Percentiles rank a stretch among this genome's conserved stretches.
Conservation (phyloP, 1,140 invertebrate genomes). For the Oreohelix idahoensis region DNA sequence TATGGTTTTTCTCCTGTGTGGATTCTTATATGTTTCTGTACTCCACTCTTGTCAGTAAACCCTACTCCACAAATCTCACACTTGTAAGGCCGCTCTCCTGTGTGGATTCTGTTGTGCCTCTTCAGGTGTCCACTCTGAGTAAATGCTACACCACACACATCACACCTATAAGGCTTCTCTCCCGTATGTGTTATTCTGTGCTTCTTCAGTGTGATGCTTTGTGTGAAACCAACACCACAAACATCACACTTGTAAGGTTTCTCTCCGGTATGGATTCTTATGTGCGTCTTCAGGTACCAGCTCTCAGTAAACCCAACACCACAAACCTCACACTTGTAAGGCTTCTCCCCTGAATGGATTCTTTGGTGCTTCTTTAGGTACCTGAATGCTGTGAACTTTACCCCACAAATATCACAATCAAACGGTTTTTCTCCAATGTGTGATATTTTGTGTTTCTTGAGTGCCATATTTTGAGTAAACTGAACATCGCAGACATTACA, state of each 20-base stretch:
- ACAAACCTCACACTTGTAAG: not conserved
- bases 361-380: not conserved
- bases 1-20: constrained; percentile 2
- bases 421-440: not conserved
- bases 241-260: constrained; percentile 8
- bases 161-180: constrained; percentile 14
- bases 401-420: not conserved
- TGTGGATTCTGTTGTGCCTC: constrained; percentile 7
- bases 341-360: not conserved
- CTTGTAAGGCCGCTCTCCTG: not conserved
- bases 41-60: not conserved
- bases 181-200: constrained; percentile 3
- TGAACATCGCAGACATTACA: not conserved
- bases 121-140: not conserved
- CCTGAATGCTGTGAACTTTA: not conserved
- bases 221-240: not conserved
- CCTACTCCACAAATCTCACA: not conserved
- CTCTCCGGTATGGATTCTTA: not conserved
- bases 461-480: not conserved
- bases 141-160: not conserved
- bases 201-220: not conserved
- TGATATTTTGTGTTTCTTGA: not conserved
- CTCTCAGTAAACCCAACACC: not conserved
- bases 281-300: not conserved
- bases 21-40: not conserved